phyloP scores from a whole-genome alignment of 2,113 vertebrate species.

The Indicator maculatus region DNA sequence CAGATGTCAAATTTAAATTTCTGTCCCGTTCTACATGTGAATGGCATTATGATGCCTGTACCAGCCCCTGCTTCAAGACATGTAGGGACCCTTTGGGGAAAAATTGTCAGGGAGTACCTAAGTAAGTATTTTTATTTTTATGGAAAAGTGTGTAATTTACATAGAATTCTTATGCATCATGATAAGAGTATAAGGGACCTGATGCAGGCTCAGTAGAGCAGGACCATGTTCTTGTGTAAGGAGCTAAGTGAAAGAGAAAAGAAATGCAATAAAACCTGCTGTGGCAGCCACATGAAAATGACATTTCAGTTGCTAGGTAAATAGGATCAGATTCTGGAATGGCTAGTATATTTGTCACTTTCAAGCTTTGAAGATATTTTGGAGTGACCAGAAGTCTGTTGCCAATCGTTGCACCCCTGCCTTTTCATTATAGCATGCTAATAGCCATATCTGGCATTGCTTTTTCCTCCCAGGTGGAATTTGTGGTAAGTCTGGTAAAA shows the following conservation, averaged over 20 bases:
- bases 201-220: neutral
- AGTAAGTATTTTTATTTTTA: conserved; percentile 75
- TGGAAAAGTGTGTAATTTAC: neutral
- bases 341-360: neutral
- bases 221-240: neutral
- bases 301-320: neutral
- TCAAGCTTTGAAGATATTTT: neutral
- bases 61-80: conserved; percentile 90
- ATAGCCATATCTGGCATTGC: neutral
- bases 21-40: conserved; percentile 82
- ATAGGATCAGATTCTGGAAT: neutral
- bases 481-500: neutral
- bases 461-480: neutral
- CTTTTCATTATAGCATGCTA: neutral
- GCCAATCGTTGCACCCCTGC: neutral
- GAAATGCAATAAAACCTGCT: neutral
- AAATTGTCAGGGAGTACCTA: conserved; percentile 83
- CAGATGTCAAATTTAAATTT: conserved; percentile 76
- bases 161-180: neutral
- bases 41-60: conserved; percentile 91
- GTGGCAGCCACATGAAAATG: neutral
- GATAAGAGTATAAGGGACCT: neutral
- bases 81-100: conserved; percentile 88
- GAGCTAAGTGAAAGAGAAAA: neutral
- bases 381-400: neutral